A percentile compares a stretch with the other conserved stretches of the same genome.
phyloP scores from a whole-genome alignment of 2,888 invertebrate genomes.

The Drosophila limbata region DNA sequence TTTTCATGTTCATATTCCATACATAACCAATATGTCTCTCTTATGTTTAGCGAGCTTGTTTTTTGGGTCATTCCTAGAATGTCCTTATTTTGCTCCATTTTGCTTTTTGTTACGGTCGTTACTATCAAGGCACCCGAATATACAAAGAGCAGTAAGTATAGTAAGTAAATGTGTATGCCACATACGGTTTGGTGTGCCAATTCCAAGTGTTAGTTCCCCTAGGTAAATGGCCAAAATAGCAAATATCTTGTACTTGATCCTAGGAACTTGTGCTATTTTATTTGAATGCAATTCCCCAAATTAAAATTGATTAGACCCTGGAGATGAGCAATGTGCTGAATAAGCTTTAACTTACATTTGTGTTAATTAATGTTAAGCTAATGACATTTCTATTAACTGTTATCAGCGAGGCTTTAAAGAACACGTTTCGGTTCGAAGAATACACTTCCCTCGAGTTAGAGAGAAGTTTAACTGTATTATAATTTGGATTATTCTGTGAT shows the following conservation, averaged over 20 bases:
- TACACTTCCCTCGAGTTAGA: no score
- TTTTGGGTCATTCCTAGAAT: conserved; percentile 63
- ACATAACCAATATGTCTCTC: conserved; percentile 21
- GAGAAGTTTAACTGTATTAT: no score
- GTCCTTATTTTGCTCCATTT: conserved; percentile 44
- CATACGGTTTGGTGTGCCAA: conserved; percentile 14
- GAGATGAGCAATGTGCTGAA: conserved; percentile 16
- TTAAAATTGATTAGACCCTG: conserved; percentile 13
- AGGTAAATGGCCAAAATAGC: conserved; percentile 25
- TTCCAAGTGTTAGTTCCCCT: conserved; percentile 35
- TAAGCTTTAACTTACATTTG: neutral
- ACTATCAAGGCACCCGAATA: conserved; percentile 20
- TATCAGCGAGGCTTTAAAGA: neutral
- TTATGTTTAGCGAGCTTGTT: conserved; percentile 44
- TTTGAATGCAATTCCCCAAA: neutral
- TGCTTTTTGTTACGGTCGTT: conserved; percentile 52
- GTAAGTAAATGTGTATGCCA: conserved; percentile 47
- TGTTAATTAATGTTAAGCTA: neutral
- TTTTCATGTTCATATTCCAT: conserved; percentile 35
- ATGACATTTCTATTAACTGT: conserved; percentile 1
- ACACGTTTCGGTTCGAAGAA: neutral
- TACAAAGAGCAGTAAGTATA: conserved; percentile 53
- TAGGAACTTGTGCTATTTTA: conserved; percentile 15
- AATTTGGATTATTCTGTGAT: no score
- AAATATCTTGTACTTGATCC: neutral